Evolutionary conservation across 2,888 invertebrate genomes (phyloP).

Genomic region (Vesta saturnalis): DNA sequence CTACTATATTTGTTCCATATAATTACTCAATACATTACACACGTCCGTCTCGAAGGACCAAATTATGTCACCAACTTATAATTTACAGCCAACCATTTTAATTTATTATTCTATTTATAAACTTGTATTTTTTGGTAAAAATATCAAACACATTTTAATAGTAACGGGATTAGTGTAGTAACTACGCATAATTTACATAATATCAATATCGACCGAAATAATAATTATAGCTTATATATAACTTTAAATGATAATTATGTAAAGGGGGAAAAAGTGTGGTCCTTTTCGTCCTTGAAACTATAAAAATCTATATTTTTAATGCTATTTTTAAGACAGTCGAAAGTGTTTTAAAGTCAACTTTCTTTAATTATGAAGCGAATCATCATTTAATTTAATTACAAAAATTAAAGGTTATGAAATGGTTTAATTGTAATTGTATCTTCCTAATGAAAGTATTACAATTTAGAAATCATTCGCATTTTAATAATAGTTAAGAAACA

Average conservation of each 20-base stretch:
- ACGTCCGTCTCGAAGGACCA: not conserved
- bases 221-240: not conserved
- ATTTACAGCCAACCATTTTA: too few species aligned
- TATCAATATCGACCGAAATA: conserved; percentile 3
- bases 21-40: not conserved
- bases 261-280: not conserved
- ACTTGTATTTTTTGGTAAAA: too few species aligned
- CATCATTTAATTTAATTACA: not conserved
- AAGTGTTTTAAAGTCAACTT: too few species aligned
- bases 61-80: too few species aligned
- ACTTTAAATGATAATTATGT: not conserved
- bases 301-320: not conserved
- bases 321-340: not conserved
- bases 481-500: not conserved
- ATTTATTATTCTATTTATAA: too few species aligned
- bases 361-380: not conserved
- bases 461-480: not conserved
- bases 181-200: not conserved
- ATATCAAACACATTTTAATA: too few species aligned
- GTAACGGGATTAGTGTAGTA: too few species aligned
- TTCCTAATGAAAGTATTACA: not conserved
- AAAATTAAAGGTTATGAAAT: not conserved
- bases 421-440: not conserved
- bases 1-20: too few species aligned
- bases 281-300: too few species aligned